Conservation (phyloP, 2,113 vertebrate species). For the Pelodiscus sinensis region DNA sequence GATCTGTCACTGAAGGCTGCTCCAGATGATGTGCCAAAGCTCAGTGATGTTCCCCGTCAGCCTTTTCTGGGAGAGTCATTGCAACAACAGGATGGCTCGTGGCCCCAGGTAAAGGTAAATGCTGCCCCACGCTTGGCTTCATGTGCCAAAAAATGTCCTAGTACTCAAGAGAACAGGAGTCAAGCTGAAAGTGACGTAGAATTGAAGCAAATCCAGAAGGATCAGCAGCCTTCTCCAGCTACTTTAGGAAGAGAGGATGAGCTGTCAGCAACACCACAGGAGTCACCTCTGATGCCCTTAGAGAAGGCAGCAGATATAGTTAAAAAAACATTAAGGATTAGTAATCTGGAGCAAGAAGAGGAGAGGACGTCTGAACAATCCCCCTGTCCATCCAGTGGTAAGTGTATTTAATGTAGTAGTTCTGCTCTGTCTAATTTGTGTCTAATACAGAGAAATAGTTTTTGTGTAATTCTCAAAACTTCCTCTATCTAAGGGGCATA, state of each 20-base stretch:
- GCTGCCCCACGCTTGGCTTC: background rate
- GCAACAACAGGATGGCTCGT: conserved; percentile 42
- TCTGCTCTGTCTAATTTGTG: no score
- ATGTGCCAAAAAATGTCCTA: conserved; percentile 26
- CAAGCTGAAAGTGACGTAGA: conserved; percentile 17
- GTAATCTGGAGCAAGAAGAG: conserved; percentile 31
- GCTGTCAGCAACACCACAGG: background rate
- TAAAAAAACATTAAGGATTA: background rate
- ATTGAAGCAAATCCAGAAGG: background rate
- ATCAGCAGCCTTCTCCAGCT: background rate
- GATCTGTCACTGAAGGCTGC: background rate
- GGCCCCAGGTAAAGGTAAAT: conserved; percentile 37
- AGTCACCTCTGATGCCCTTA: conserved; percentile 1
- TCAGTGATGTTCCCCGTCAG: conserved; percentile 58
- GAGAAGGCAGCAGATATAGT: background rate
- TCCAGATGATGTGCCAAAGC: background rate
- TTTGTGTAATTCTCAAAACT: background rate
- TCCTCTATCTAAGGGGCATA: background rate
- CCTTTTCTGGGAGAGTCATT: conserved; percentile 41
- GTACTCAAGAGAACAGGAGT: conserved; percentile 40
- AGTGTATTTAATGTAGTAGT: conserved; percentile 47
- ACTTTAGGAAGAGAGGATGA: conserved; percentile 6
- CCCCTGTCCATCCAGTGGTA: conserved; percentile 88
- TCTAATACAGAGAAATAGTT: background rate
- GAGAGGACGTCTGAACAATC: conserved; percentile 53